phyloP scores from a whole-genome alignment of 2,888 invertebrate species.

The Galerucella pusilla region DNA sequence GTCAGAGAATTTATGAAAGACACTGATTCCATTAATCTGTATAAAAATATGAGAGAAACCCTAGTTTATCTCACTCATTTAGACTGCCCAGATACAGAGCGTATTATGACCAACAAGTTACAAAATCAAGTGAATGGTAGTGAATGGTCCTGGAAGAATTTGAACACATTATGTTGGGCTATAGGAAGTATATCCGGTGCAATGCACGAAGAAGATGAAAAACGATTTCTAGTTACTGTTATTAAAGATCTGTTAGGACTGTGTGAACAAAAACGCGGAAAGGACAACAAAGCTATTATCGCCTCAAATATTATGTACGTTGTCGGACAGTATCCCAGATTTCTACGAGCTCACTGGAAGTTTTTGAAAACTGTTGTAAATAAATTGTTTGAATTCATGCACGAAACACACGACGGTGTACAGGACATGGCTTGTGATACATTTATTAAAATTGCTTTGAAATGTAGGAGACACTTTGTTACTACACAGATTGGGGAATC shows the following conservation, averaged over 20 bases:
- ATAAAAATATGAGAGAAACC: slow-evolving; percentile 99
- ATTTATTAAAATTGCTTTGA: slow-evolving; percentile 99
- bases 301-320: slow-evolving; percentile 99
- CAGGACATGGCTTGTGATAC: slow-evolving; percentile 99
- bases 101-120: slow-evolving; percentile 98
- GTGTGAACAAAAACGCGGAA: slow-evolving; percentile 98
- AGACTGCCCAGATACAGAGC: slow-evolving; percentile 96
- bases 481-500: slow-evolving; percentile 95
- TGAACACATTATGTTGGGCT: slow-evolving; percentile 99
- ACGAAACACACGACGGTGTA: slow-evolving; percentile 99
- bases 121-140: slow-evolving; percentile 98
- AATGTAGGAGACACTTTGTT: slow-evolving; percentile 98
- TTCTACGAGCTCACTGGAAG: slow-evolving; percentile 99
- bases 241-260: slow-evolving; percentile 97
- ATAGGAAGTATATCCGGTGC: slow-evolving; percentile 93
- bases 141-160: slow-evolving; percentile 99
- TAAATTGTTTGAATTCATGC: slow-evolving; percentile 99
- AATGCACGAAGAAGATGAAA: slow-evolving; percentile 99
- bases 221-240: slow-evolving; percentile 97
- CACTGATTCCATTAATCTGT: slow-evolving; percentile 98
- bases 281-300: slow-evolving; percentile 99
- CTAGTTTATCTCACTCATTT: slow-evolving; percentile 98
- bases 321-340: slow-evolving; percentile 98
- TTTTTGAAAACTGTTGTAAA: slow-evolving; percentile 99
- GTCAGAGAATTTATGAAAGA: slow-evolving; percentile 99